Percentiles rank a stretch among this genome's conserved stretches.
Conservation (phyloP, 2,888 invertebrate species). For the Agrilus cyanescens region DNA sequence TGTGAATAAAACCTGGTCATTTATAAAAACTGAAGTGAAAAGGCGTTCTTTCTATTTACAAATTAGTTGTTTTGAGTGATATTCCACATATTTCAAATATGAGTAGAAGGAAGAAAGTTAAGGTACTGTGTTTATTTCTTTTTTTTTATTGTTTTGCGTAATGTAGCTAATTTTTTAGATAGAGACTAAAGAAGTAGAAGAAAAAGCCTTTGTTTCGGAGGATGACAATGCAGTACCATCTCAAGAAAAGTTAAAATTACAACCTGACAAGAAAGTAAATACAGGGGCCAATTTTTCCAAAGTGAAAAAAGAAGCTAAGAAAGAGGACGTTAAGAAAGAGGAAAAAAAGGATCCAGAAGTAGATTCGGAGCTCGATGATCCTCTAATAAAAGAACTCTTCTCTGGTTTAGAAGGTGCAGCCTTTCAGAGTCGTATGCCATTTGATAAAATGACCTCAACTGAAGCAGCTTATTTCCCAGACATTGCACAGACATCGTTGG, state of each 20-base stretch:
- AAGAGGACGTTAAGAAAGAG: constrained; percentile 37
- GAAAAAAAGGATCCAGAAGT: constrained; percentile 48
- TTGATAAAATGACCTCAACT: constrained; percentile 86
- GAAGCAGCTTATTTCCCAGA: constrained; percentile 93
- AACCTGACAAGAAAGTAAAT: constrained; percentile 44
- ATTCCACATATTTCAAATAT: constrained; percentile 17
- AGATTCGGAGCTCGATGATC: constrained; percentile 56
- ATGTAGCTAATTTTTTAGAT: constrained; percentile 34
- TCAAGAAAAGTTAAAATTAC: constrained; percentile 48
- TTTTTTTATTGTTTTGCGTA: constrained; percentile 4
- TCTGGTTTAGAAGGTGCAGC: constrained; percentile 74
- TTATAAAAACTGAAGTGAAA: too few relatives aligned
- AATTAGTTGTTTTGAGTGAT: too few relatives aligned
- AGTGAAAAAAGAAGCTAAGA: constrained; percentile 33
- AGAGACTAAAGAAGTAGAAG: constrained; percentile 56
- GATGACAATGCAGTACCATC: constrained; percentile 50
- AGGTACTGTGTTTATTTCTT: constrained; percentile 20
- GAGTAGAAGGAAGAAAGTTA: constrained; percentile 33
- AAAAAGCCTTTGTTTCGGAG: constrained; percentile 49
- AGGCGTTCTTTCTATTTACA: too few relatives aligned
- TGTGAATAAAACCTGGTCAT: too few relatives aligned
- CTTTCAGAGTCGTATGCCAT: constrained; percentile 86
- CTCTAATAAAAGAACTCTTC: constrained; percentile 37
- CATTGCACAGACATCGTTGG: constrained; percentile 69
- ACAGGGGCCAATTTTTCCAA: constrained; percentile 34